These are phyloP conservation scores for Centruroides sculpturatus DNA, from an alignment of 1,140 invertebrate genomes.

Conservation along the genomic window DNA sequence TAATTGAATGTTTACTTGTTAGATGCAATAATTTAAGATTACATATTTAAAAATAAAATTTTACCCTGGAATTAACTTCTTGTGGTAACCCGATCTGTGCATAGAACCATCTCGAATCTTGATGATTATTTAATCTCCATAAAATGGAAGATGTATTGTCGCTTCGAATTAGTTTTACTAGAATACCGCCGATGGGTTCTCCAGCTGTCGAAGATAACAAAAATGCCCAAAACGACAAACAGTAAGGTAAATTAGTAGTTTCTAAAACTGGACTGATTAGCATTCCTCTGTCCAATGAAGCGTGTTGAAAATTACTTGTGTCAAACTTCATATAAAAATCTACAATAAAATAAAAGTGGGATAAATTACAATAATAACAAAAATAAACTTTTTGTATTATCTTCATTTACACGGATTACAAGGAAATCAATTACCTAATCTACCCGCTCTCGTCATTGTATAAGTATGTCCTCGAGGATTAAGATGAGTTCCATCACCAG, in stretches of 20 bases:
- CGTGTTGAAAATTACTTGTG: slow-evolving; percentile 8
- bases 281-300: slow-evolving; percentile 8
- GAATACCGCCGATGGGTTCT: slow-evolving; percentile 8
- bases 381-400: no score
- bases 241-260: slow-evolving; percentile 4
- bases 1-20: no score
- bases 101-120: slow-evolving; percentile 9
- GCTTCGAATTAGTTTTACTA: not conserved
- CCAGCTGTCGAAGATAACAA: slow-evolving; percentile 9
- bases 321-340: slow-evolving; percentile 15
- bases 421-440: slow-evolving; percentile 1
- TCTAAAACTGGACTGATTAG: slow-evolving; percentile 10
- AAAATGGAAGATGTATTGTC: slow-evolving; percentile 2
- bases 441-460: slow-evolving; percentile 5
- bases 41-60: no score
- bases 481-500: slow-evolving; percentile 10
- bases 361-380: no score
- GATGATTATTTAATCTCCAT: slow-evolving; percentile 13
- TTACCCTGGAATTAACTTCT: no score
- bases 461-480: slow-evolving; percentile 8
- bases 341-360: not conserved
- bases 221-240: slow-evolving; percentile 10
- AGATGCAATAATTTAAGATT: no score
- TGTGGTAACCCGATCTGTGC: not conserved
- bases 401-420: no score